Evolutionary conservation across 2,888 invertebrate genomes (phyloP), one percentile per base, ranked within the genome.

Genomic region (Spatulosminthurus flaviceps): DNA sequence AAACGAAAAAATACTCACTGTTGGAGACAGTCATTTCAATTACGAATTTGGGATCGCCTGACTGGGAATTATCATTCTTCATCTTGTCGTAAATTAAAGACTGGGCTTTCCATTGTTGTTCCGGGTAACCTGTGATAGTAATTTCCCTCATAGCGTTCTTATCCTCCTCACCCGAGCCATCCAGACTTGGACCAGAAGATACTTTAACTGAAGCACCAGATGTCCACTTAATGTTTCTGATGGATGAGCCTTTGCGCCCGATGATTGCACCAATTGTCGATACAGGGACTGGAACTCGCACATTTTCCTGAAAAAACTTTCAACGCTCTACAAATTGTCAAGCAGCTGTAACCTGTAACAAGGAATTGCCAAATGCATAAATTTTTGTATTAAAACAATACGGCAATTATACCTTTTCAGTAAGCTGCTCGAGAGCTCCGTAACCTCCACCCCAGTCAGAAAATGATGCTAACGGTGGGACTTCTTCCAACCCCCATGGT

Each of bases 41-140:
- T 9, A 60, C 60, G n/a, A 60, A 21, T 60, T 60, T 60, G 51
- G 51, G 16, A 51, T 51, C 51, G 11, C 2, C 70, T 4, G 16
- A 21, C 19, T 29, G 34, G 7, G 19, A n/a, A 29, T 70, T 70
- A n/a, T 70, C 70, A 13, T 16, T 34, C 34, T 29, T 70, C 70
- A 70, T 70, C n/a, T 70, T 70, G 9, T 70, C 70, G 19, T 29
- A 70, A 16, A 70, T n/a, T 11, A 70, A n/a, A 4, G 70, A 29
- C 70, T 70, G 70, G 19, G 70, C 70, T 70, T 34, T 70, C 70
- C 70, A 70, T 34, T 70, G 70, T 19, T 70, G 70, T 29, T 70
- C 70, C 13, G 34, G 34, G 21, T 19, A 29, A 7, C 70, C 70
- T 22, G 70, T 70, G 19, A 70, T 70, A 13, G 28, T 34, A 4